Conservation (phyloP, 2,113 vertebrate species). For the Sitta europaea region DNA sequence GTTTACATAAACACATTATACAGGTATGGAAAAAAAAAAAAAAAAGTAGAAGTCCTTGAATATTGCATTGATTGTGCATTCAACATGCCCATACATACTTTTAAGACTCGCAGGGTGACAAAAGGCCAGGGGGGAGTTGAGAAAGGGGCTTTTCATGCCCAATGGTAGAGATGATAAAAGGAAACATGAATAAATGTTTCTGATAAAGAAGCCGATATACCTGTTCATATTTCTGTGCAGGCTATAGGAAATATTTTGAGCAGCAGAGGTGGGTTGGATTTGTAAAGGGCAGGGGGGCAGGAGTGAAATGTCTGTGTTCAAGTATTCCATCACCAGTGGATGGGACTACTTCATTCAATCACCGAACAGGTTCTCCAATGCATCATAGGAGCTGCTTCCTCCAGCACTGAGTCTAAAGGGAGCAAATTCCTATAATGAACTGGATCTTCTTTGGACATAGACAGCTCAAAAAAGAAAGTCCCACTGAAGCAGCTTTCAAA, state of each 20-base stretch:
- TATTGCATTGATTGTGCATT: slow-evolving; percentile 98
- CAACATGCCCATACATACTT: slow-evolving; percentile 81
- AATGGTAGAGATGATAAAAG: slow-evolving; percentile 71
- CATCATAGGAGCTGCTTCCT: slow-evolving; percentile 69
- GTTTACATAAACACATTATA: slow-evolving; percentile 78
- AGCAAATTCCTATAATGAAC: slow-evolving; percentile 51
- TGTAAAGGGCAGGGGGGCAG: not conserved
- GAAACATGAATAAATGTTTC: slow-evolving; percentile 74
- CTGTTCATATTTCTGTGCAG: slow-evolving; percentile 78
- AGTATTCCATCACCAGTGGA: slow-evolving; percentile 72
- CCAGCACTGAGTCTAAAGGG: slow-evolving; percentile 39
- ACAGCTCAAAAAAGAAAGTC: slow-evolving; percentile 77
- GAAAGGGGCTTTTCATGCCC: slow-evolving; percentile 70
- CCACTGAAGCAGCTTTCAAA: slow-evolving; percentile 91
- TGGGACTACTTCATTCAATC: slow-evolving; percentile 70
- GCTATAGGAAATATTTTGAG: slow-evolving; percentile 80
- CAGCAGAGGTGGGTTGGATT: slow-evolving; percentile 71
- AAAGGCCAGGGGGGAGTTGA: slow-evolving; percentile 68
- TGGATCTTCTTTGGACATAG: slow-evolving; percentile 77
- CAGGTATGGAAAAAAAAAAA: slow-evolving; percentile 75
- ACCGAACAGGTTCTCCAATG: slow-evolving; percentile 64
- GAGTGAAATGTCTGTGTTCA: slow-evolving; percentile 69
- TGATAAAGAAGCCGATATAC: slow-evolving; percentile 70
- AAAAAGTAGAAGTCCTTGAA: slow-evolving; percentile 76
- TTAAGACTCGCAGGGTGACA: slow-evolving; percentile 82